Conservation (phyloP, 2,888 invertebrate species). For the Drosophila subsilvestris region DNA sequence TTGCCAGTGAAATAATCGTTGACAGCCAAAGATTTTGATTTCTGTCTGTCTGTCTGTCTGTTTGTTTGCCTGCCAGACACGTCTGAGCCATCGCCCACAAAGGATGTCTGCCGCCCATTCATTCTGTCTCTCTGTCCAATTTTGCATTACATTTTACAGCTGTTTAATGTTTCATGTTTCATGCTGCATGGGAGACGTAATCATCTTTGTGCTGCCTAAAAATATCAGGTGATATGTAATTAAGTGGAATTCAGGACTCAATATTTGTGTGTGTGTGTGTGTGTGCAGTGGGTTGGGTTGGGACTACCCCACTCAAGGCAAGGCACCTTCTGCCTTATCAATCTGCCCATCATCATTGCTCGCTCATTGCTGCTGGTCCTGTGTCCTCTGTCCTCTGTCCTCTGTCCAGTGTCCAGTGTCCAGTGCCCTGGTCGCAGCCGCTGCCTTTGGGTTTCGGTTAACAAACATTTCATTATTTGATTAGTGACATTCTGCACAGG, state of each 20-base stretch:
- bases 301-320: not conserved
- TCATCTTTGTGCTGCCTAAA: constrained; percentile 7
- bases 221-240: constrained; percentile 3
- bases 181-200: not conserved
- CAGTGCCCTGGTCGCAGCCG: constrained; percentile 3
- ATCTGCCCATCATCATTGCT: constrained; percentile 49
- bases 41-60: too few relatives aligned
- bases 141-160: constrained; percentile 16
- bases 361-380: constrained; percentile 39
- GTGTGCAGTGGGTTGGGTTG: too few relatives aligned
- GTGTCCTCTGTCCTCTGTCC: too few relatives aligned
- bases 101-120: too few relatives aligned
- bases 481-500: constrained; percentile 70
- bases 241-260: constrained; percentile 32
- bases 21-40: too few relatives aligned
- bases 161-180: constrained; percentile 1
- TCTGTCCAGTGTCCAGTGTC: too few relatives aligned
- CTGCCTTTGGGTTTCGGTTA: constrained; percentile 38
- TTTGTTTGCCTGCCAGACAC: constrained; percentile 5
- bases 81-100: constrained; percentile 23
- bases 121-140: too few relatives aligned
- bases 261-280: constrained; percentile 3
- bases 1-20: too few relatives aligned
- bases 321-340: constrained; percentile 26
- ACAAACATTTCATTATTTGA: constrained; percentile 70